Conservation (phyloP, 2,797 vertebrate genomes). For the Cirrhinus molitorella region DNA sequence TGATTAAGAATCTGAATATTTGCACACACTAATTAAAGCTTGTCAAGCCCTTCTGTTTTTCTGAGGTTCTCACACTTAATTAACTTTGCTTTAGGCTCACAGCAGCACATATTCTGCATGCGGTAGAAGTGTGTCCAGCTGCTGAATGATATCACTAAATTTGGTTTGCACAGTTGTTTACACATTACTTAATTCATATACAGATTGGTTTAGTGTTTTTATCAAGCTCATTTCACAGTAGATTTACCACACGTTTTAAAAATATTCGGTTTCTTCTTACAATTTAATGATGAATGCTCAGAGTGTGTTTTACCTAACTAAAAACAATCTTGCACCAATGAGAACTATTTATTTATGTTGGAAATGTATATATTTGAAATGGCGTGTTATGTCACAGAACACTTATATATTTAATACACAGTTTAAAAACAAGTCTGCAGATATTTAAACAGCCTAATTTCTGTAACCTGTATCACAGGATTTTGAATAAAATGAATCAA, state of each 20-base stretch:
- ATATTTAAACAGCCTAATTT: slow-evolving; percentile 36
- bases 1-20: slow-evolving; percentile 60
- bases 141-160: slow-evolving; percentile 46
- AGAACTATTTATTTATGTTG: slow-evolving; percentile 45
- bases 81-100: slow-evolving; percentile 48
- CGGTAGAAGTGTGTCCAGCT: slow-evolving; percentile 13
- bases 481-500: slow-evolving; percentile 46
- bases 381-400: slow-evolving; percentile 32
- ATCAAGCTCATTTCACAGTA: slow-evolving; percentile 46
- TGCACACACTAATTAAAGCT: slow-evolving; percentile 58
- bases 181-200: slow-evolving; percentile 37
- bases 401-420: slow-evolving; percentile 51
- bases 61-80: slow-evolving; percentile 35
- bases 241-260: background rate
- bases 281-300: slow-evolving; percentile 13
- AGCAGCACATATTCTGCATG: slow-evolving; percentile 36
- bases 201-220: slow-evolving; percentile 44
- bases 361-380: slow-evolving; percentile 37
- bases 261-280: slow-evolving; percentile 9
- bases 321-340: slow-evolving; percentile 39
- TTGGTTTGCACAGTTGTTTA: slow-evolving; percentile 34
- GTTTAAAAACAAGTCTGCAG: slow-evolving; percentile 19
- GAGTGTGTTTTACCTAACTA: slow-evolving; percentile 24
- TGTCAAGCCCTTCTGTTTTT: slow-evolving; percentile 52
- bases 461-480: slow-evolving; percentile 33